A percentile compares a stretch with the other conserved stretches of the same genome.
Evolutionary conservation across 2,797 vertebrate species (phyloP).

Genomic region (Tiaroga cobitis): DNA sequence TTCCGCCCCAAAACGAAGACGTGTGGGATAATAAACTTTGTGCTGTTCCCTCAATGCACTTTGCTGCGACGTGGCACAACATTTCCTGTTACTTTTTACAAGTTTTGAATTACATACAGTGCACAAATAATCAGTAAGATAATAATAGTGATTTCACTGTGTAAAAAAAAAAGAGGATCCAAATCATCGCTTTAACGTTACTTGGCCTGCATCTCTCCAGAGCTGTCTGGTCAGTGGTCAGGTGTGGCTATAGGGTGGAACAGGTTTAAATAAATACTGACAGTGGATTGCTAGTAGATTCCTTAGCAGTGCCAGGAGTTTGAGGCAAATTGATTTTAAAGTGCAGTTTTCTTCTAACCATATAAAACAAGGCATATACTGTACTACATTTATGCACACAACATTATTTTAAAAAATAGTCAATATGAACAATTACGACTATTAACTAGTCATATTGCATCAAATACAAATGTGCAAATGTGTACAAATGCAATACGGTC

Average conservation of each 20-base stretch:
- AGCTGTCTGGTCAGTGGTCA: background rate
- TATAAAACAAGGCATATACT: background rate
- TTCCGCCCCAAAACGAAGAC: background rate
- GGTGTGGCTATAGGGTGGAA: slow-evolving; percentile 2
- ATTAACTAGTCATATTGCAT: background rate
- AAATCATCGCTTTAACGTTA: background rate
- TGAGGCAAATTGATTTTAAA: background rate
- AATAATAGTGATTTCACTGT: background rate
- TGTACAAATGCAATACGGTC: background rate
- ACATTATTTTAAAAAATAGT: too few species aligned
- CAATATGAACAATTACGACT: background rate
- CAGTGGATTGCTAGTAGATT: background rate
- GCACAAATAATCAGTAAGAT: background rate
- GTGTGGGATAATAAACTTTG: background rate
- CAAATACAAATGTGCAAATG: background rate
- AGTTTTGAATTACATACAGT: background rate
- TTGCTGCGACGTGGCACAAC: slow-evolving; percentile 44
- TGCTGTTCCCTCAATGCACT: background rate
- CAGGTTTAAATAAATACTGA: slow-evolving; percentile 7
- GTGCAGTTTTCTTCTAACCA: background rate
- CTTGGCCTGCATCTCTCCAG: background rate
- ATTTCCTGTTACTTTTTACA: slow-evolving; percentile 12
- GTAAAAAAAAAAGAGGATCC: too few species aligned
- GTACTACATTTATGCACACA: background rate
- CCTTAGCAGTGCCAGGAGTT: background rate